These are phyloP conservation scores for Agapornis canus DNA, from an alignment of 2,797 vertebrate genomes.

Conservation along the genomic window DNA sequence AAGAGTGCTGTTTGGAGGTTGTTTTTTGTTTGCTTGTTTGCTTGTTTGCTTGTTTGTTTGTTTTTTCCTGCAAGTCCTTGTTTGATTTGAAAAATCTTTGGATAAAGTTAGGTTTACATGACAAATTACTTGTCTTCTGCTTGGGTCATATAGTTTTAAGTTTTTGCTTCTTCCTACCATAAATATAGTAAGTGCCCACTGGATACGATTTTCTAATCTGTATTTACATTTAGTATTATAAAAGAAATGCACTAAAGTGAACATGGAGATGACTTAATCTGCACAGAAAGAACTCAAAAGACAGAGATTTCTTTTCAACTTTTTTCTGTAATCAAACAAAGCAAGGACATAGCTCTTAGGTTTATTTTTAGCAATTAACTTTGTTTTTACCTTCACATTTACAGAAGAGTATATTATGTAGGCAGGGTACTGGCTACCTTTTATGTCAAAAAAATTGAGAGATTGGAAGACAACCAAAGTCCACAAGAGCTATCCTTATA, in stretches of 20 bases:
- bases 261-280: background rate
- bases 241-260: background rate
- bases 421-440: background rate
- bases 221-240: background rate
- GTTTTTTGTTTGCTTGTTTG: fast-evolving
- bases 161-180: background rate
- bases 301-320: background rate
- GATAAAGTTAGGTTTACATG: background rate
- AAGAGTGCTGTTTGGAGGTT: background rate
- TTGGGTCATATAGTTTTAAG: background rate
- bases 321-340: background rate
- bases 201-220: background rate
- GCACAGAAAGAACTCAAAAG: background rate
- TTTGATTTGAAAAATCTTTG: background rate
- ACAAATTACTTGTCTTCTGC: background rate
- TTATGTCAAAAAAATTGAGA: background rate
- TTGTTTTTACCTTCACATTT: background rate
- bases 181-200: background rate
- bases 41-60: fast-evolving
- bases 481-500: background rate
- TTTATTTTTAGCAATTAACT: background rate
- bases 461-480: background rate
- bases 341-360: background rate
- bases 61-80: background rate
- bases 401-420: background rate